Percentiles rank a stretch among this genome's conserved stretches.
phyloP scores from a whole-genome alignment of 2,113 vertebrate genomes.

The Pycnonotus jocosus region DNA sequence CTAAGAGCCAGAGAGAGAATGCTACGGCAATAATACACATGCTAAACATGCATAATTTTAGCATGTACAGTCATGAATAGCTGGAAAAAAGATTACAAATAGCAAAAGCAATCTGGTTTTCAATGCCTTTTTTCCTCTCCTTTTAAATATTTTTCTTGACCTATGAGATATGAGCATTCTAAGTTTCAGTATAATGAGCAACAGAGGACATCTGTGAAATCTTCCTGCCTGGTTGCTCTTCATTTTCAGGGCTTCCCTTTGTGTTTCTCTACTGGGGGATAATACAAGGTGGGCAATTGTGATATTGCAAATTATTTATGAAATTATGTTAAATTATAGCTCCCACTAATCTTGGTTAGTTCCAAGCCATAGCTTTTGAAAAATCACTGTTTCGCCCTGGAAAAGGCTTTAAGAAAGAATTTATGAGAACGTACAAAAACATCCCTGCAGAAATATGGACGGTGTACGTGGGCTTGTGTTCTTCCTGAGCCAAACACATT shows the following conservation, averaged over 20 bases:
- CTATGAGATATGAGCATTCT: neutral
- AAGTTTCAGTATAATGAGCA: neutral
- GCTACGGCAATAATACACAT: conserved; percentile 1
- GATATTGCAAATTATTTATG: neutral
- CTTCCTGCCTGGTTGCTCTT: neutral
- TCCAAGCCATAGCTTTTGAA: neutral
- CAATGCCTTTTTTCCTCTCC: neutral
- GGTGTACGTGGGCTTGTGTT: neutral
- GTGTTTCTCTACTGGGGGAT: neutral
- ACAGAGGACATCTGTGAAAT: neutral
- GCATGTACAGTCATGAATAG: neutral
- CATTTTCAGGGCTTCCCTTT: neutral
- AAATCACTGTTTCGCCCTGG: neutral
- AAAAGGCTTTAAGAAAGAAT: neutral
- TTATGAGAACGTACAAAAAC: neutral
- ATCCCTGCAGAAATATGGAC: neutral
- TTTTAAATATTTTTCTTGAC: neutral
- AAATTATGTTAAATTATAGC: neutral
- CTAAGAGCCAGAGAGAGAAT: neutral
- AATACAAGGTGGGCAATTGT: neutral
- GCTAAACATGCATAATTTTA: conserved; percentile 28
- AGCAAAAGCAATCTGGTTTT: neutral
- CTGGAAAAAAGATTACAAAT: neutral
- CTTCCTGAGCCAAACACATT: neutral
- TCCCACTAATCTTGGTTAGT: neutral